Evolutionary conservation across 2,113 vertebrate genomes (phyloP).

Genomic region (Callocephalon fimbriatum): DNA sequence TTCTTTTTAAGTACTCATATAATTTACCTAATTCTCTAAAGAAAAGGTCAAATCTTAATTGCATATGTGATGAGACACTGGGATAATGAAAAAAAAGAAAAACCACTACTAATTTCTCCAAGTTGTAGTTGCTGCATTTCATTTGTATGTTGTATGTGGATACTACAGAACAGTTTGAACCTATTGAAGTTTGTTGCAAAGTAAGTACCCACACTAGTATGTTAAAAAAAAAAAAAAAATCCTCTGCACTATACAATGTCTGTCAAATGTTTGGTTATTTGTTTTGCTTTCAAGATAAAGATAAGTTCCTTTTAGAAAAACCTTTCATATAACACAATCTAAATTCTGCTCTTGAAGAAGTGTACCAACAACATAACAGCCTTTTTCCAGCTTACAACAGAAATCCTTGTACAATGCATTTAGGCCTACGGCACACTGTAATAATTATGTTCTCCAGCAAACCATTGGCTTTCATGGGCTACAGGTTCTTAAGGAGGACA

Average conservation of each 20-base stretch:
- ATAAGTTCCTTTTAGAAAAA: background rate
- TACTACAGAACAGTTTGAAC: background rate
- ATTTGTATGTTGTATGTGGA: background rate
- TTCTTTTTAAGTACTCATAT: background rate
- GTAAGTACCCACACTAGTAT: background rate
- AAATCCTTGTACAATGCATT: background rate
- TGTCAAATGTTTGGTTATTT: background rate
- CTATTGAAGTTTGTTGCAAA: background rate
- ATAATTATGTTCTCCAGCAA: background rate
- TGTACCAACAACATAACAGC: background rate
- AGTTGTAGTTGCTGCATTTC: background rate
- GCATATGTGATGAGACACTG: background rate
- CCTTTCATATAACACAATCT: background rate
- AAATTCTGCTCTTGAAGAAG: background rate
- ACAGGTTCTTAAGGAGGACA: background rate
- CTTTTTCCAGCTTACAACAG: background rate
- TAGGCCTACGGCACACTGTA: background rate
- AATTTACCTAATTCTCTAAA: background rate
- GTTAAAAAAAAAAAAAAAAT: background rate
- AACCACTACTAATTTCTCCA: background rate
- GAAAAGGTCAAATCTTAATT: slow-evolving; percentile 21
- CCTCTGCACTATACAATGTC: background rate
- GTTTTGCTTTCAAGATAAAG: background rate
- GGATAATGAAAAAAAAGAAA: background rate
- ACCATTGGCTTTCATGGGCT: background rate